Base-by-base conservation (phyloP, 2,888 invertebrate genomes). In the Drosophila anomelani region DNA sequence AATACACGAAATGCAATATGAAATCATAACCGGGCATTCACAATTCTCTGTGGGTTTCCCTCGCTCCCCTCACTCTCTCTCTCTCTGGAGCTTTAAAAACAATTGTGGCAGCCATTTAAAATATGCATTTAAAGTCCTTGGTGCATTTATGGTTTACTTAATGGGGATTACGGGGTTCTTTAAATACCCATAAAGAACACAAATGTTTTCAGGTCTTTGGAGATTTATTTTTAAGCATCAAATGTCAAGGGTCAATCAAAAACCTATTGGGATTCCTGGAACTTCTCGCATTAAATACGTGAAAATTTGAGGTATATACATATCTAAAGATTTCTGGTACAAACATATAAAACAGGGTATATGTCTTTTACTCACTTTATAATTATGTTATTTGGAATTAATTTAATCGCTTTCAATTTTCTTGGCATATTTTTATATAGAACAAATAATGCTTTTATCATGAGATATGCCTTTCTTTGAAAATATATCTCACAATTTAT, bases 1-100 rank as follows among this genome's bases (percentile, higher is more conserved):
- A 64, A 63, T 64, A 51, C 63, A 64, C 49, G 64, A 41, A 23
- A 66, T 10, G 49, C 51, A 66, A 36, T 51, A 36, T 66, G 49
- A 59, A 60, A 59, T 61, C 60, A 61, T 59, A 61, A 43, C 60
- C 41, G 41, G 60, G 29, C 60, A 43, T 23, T 32, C 41, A 23
- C 20, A 20, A 15, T 36, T 20, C 34, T 20, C 20, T 51, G 20
- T 13, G 51, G 51, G 23, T 44, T 44, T 15, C 3, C 43, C 32
- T 12, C 15, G 9, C 5, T 6, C 2, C 9, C 15, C 17, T 32
- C 32, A 20, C 20, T 20, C 20, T 20, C 20, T 34, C 17, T 4
- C 49, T 36, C 54, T 15, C 26, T 10, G 13, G 41, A 59, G 60
- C 12, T 43, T 59, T 56, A 26, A 39, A 39, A 61, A 61, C 60